These are phyloP conservation scores for Tiliacea aurago DNA, from an alignment of 2,888 invertebrate species.

Conservation along the genomic window DNA sequence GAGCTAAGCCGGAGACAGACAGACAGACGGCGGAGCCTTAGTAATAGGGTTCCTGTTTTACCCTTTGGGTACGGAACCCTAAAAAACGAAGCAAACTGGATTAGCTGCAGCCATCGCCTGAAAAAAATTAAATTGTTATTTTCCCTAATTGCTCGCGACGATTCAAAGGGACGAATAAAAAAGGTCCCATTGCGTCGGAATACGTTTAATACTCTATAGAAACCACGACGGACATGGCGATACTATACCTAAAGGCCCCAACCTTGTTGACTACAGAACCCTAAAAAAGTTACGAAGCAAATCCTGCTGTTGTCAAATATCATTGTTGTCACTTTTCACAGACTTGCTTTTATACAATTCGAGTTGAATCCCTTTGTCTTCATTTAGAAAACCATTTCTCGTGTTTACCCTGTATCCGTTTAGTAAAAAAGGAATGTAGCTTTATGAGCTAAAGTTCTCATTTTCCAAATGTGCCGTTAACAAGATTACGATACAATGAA, in stretches of 20 bases:
- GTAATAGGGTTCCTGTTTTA: too few species aligned
- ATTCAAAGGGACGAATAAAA: constrained; percentile 71
- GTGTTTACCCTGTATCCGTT: constrained; percentile 80
- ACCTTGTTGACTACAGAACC: too few species aligned
- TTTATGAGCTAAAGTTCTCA: constrained; percentile 66
- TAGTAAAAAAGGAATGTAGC: constrained; percentile 65
- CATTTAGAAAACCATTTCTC: constrained; percentile 83
- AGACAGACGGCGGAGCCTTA: too few species aligned
- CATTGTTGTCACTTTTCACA: constrained; percentile 77
- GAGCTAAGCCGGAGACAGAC: too few species aligned
- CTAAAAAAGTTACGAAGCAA: constrained; percentile 70
- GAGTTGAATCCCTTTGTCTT: constrained; percentile 80
- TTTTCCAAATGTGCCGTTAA: constrained; percentile 67
- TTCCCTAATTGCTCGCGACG: constrained; percentile 78
- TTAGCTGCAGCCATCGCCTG: constrained; percentile 67
- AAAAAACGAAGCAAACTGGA: constrained; percentile 70
- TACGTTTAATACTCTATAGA: constrained; percentile 78
- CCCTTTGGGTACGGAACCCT: too few species aligned
- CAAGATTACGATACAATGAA: constrained; percentile 61
- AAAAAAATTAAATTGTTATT: constrained; percentile 80
- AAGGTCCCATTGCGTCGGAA: constrained; percentile 66
- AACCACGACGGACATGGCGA: constrained; percentile 60
- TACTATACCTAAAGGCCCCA: too few species aligned
- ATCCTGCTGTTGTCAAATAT: constrained; percentile 74
- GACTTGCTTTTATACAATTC: constrained; percentile 71